Evolutionary conservation across 2,888 invertebrate species (phyloP).

Genomic region (Tachina grossa): DNA sequence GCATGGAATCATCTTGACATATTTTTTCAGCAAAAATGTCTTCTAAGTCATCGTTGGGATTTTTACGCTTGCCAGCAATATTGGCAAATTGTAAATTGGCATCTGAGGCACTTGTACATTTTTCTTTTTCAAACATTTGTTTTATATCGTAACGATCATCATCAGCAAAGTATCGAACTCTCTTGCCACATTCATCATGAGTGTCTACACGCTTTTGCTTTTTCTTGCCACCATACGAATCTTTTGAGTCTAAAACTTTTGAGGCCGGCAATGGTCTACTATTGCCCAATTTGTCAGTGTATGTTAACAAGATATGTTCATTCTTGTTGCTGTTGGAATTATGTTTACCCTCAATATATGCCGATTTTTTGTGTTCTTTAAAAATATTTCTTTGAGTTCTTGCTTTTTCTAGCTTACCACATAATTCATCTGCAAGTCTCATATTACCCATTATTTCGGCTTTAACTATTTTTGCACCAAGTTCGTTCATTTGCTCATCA

Average conservation of each 20-base stretch:
- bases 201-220: constrained; percentile 85
- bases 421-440: constrained; percentile 87
- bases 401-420: constrained; percentile 89
- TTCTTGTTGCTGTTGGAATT: constrained; percentile 73
- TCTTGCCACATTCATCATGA: constrained; percentile 88
- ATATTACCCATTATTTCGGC: constrained; percentile 96
- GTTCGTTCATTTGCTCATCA: constrained; percentile 93
- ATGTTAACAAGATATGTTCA: constrained; percentile 87
- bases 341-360: constrained; percentile 16
- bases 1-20: constrained; percentile 86
- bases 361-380: constrained; percentile 67
- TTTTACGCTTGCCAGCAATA: constrained; percentile 87
- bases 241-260: constrained; percentile 65
- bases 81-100: constrained; percentile 91
- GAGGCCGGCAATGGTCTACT: constrained; percentile 85
- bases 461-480: constrained; percentile 95
- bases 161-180: constrained; percentile 93
- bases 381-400: constrained; percentile 82
- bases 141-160: constrained; percentile 94
- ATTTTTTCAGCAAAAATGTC: constrained; percentile 93
- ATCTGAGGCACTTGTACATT: constrained; percentile 90
- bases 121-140: constrained; percentile 93
- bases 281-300: constrained; percentile 87
- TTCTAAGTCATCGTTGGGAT: constrained; percentile 89
- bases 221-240: constrained; percentile 73